phyloP scores from a whole-genome alignment of 2,888 invertebrate species.

The Seira musarum region DNA sequence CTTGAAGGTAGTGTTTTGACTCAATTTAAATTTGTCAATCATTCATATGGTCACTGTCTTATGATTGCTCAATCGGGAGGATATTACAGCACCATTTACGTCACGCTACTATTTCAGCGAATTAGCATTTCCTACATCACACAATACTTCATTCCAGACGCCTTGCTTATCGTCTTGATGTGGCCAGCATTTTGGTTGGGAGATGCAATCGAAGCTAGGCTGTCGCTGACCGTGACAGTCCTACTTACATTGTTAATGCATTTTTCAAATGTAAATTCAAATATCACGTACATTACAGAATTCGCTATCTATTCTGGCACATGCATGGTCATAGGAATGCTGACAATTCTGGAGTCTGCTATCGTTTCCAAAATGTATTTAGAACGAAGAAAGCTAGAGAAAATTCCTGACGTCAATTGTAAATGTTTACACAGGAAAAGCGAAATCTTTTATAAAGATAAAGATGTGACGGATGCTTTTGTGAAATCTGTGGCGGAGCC shows the following conservation, averaged over 20 bases:
- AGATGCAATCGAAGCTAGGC: conserved; percentile 6
- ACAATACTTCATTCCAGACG: not conserved
- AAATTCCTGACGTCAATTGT: no score
- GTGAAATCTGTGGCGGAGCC: no score
- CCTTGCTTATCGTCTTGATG: not conserved
- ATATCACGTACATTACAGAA: conserved; percentile 13
- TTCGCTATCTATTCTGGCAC: conserved; percentile 12
- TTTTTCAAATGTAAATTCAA: not conserved
- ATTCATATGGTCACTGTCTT: not conserved
- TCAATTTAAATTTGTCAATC: not conserved
- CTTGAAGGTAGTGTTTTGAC: not conserved
- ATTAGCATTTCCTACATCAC: not conserved
- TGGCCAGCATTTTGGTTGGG: conserved; percentile 39
- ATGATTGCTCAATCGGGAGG: not conserved
- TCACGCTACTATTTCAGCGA: not conserved
- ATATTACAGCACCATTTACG: not conserved
- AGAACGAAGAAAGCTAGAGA: no score
- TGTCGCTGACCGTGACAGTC: conserved; percentile 22
- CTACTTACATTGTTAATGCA: conserved; percentile 29
- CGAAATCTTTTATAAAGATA: no score
- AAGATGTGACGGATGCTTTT: no score
- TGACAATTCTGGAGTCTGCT: conserved; percentile 13
- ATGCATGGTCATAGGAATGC: not conserved
- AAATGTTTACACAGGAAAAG: no score
- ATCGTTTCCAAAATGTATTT: no score